Evolutionary conservation across 2,797 vertebrate species (phyloP), one percentile per base, ranked within the genome.

Genomic region (Hydrocynus forskahlii): DNA sequence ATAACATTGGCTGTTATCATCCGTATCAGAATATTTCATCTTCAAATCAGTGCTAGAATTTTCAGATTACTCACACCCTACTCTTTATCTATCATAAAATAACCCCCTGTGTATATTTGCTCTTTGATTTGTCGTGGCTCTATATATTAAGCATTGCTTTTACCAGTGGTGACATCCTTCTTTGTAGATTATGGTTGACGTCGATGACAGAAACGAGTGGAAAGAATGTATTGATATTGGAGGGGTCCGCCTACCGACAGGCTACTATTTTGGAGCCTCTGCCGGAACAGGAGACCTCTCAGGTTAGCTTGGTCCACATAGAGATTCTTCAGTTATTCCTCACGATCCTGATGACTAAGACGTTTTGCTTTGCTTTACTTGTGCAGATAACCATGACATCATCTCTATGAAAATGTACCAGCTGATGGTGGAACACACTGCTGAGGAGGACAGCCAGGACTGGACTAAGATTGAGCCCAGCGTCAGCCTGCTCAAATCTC

Each of bases 361-460:
- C n/a, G 0, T 7, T 25, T 76, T 16, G 62, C n/a, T 48, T 13
- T 1, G 48, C 62, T 78, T 75, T n/a, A 14, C 40, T 82, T 54
- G 87, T 88, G 38, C 89, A 99, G 98, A 99, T 88, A 99, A 99
- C 91, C 97, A 99, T 0, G 98, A 99, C 89, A 95, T 99, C 82
- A 97, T 99, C 91, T 99, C 97, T 0, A 97, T 99, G 96, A 99
- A 99, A 93, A 92, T 99, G 25, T 99, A 99, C 92, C 97, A 99
- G 92, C 94, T 99, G 86, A 97, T 97, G 96, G 97, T 99, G 17
- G 97, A 99, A 68, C 97, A 99, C 88, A 95, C 96, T 0, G 86
- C 94, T 0, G 98, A 99, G 12, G 97, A 99, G 86, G 98, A 99
- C 55, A 96, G 90, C 1, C 91, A 96, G 60, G 98, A 99, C 91